These are phyloP conservation scores for Lepus townsendii DNA, from an alignment of 2,797 vertebrate genomes.

Conservation along the genomic window DNA sequence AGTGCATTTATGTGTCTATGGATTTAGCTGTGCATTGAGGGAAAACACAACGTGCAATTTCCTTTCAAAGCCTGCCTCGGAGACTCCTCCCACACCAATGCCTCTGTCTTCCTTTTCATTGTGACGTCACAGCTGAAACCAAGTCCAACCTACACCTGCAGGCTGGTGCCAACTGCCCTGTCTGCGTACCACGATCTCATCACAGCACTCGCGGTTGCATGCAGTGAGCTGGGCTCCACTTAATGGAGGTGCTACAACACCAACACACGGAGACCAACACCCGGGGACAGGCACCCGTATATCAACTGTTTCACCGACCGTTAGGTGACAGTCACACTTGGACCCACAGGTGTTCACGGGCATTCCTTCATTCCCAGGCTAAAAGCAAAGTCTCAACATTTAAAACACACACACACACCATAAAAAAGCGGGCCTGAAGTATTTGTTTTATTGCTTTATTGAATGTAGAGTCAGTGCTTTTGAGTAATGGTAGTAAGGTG, in stretches of 20 bases:
- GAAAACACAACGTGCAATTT: background rate
- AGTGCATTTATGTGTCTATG: background rate
- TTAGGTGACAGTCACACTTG: background rate
- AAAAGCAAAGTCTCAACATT: slow-evolving; percentile 16
- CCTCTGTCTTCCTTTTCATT: background rate
- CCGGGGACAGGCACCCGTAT: fast-evolving
- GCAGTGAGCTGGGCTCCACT: background rate
- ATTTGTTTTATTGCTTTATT: slow-evolving; percentile 70
- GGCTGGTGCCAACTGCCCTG: background rate
- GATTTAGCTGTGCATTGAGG: background rate
- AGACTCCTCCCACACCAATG: background rate
- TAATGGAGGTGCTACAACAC: background rate
- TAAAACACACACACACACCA: background rate
- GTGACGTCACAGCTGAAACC: background rate
- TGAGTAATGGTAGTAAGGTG: slow-evolving; percentile 73
- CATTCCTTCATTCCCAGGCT: background rate
- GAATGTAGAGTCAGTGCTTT: slow-evolving; percentile 65
- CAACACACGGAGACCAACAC: background rate
- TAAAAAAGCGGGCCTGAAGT: background rate
- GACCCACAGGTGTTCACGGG: background rate
- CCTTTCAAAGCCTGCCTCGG: background rate
- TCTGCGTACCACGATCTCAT: background rate
- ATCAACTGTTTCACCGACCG: background rate
- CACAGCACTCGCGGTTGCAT: background rate
- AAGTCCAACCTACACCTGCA: too few species aligned